Evolutionary conservation across 2,113 vertebrate genomes (phyloP).

Genomic region (Gobius niger): DNA sequence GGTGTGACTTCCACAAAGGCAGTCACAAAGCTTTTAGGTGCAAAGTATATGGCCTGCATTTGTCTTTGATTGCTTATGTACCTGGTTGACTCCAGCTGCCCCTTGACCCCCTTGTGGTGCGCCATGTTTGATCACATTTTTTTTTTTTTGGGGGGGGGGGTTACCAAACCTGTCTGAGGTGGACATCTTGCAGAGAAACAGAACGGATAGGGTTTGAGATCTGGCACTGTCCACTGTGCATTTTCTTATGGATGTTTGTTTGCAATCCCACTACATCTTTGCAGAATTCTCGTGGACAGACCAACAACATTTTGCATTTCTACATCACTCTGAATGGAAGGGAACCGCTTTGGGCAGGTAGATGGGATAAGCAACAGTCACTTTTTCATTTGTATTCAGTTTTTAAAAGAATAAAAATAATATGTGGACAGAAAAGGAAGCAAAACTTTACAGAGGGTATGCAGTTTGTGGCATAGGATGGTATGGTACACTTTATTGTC

Average conservation of each 20-base stretch:
- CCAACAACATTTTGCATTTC: no score
- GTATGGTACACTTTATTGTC: no score
- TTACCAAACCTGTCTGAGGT: not conserved
- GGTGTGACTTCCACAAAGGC: not conserved
- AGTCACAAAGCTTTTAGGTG: not conserved
- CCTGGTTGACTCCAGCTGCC: slow-evolving; percentile 1
- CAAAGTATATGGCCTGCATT: not conserved
- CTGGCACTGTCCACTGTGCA: not conserved
- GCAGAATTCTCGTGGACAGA: no score
- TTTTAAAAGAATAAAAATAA: no score
- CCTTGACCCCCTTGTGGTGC: not conserved
- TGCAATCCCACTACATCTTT: not conserved
- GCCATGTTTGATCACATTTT: not conserved
- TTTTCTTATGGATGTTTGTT: not conserved
- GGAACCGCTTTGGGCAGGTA: no score
- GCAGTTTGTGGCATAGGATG: no score
- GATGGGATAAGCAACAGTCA: no score
- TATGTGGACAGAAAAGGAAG: no score
- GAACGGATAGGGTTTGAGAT: not conserved
- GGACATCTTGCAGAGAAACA: not conserved
- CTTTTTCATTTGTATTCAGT: no score
- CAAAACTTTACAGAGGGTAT: no score
- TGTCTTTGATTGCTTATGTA: slow-evolving; percentile 1
- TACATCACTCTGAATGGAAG: no score
- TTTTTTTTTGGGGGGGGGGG: no score